Conservation (phyloP, 2,888 invertebrate species). For the Mythimna loreyi region DNA sequence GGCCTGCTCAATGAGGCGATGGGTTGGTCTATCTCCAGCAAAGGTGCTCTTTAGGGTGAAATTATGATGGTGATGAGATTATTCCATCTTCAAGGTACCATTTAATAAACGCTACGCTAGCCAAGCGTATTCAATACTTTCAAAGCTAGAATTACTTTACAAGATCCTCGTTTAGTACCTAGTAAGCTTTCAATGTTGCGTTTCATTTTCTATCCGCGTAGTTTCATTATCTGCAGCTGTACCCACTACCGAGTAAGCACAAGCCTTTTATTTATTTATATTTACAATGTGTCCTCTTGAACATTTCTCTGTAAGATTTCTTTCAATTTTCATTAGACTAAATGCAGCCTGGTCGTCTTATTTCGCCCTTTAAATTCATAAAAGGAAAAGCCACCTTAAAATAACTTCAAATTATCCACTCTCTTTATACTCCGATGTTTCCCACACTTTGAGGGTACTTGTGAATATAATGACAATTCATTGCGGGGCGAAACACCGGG, state of each 20-base stretch:
- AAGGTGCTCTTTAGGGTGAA: background rate
- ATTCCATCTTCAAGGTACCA: no score
- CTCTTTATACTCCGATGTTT: slow-evolving; percentile 34
- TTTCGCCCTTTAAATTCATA: slow-evolving; percentile 2
- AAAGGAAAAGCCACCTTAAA: slow-evolving; percentile 17
- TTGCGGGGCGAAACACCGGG: slow-evolving; percentile 59
- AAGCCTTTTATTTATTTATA: background rate
- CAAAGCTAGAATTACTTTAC: background rate
- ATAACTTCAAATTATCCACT: slow-evolving; percentile 36
- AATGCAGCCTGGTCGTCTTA: background rate
- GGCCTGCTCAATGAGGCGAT: background rate
- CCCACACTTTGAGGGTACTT: slow-evolving; percentile 49
- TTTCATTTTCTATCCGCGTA: background rate
- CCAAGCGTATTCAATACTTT: background rate
- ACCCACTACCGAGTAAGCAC: background rate
- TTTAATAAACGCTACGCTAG: background rate
- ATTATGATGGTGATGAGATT: background rate
- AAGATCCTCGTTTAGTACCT: background rate
- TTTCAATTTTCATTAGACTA: background rate
- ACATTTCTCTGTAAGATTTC: background rate
- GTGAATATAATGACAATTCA: slow-evolving; percentile 64
- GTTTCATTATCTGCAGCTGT: background rate
- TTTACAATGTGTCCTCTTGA: background rate
- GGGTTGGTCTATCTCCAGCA: background rate
- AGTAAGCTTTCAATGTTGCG: background rate